These are phyloP conservation scores for Stenchaetothrips biformis DNA, from an alignment of 2,888 invertebrate species.

Conservation along the genomic window DNA sequence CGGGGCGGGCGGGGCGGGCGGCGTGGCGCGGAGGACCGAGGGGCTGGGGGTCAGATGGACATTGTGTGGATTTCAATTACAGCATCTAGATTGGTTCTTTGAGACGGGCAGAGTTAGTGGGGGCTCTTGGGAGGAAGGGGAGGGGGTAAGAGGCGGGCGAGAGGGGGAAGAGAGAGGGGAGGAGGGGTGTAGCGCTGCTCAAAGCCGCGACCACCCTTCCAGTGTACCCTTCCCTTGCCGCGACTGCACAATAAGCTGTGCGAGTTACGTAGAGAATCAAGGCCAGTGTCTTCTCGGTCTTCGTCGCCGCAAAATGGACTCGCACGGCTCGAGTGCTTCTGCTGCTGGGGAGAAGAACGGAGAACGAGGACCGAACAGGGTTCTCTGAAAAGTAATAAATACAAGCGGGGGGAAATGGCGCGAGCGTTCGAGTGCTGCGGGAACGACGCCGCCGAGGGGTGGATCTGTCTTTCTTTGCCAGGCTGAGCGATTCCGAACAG, in stretches of 20 bases:
- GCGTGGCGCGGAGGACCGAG: not conserved
- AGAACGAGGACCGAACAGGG: not conserved
- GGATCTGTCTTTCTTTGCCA: too few species aligned
- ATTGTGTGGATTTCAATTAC: conserved; percentile 25
- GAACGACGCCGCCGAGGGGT: too few species aligned
- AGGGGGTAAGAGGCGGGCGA: not conserved
- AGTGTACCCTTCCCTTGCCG: not conserved
- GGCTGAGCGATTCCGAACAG: too few species aligned
- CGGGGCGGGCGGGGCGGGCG: not conserved
- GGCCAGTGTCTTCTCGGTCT: too few species aligned
- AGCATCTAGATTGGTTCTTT: conserved; percentile 25
- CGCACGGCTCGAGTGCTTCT: not conserved
- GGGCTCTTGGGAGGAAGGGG: not conserved
- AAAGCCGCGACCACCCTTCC: not conserved
- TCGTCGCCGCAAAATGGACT: not conserved
- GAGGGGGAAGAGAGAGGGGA: not conserved
- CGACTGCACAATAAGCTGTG: too few species aligned
- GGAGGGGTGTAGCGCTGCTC: not conserved
- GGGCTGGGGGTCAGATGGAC: conserved; percentile 19
- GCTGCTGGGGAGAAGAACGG: not conserved
- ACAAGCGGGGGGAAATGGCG: not conserved
- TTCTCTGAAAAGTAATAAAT: not conserved
- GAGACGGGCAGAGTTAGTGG: conserved; percentile 20
- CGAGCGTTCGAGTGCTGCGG: too few species aligned
- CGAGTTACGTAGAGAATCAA: too few species aligned